Percentiles rank a stretch among this genome's conserved stretches.
Evolutionary conservation across 1,140 invertebrate species (phyloP).

Genomic region (Neuroterus valhalla): DNA sequence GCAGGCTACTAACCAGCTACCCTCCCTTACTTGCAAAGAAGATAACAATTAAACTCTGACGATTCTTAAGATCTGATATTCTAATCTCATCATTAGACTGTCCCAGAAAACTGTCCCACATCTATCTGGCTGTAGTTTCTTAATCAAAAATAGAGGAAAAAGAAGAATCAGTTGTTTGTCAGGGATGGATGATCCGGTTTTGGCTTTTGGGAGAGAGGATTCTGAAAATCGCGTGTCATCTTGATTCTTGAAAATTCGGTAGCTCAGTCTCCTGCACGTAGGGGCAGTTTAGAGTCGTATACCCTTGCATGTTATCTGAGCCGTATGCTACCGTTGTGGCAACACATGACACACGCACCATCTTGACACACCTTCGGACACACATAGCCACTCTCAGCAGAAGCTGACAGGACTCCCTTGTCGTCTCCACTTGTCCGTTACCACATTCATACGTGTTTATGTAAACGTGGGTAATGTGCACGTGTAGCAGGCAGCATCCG

Average conservation of each 20-base stretch:
- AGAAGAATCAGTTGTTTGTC: background rate
- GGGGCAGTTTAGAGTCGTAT: conserved; percentile 66
- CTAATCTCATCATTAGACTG: conserved; percentile 35
- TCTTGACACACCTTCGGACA: conserved; percentile 32
- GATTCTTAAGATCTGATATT: conserved; percentile 40
- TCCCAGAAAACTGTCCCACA: background rate
- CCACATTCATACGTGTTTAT: conserved; percentile 66
- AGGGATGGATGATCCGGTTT: conserved; percentile 35
- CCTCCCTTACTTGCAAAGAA: no score
- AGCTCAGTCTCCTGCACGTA: conserved; percentile 64
- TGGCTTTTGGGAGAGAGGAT: conserved; percentile 40
- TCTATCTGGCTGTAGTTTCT: background rate
- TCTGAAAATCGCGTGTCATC: conserved; percentile 60
- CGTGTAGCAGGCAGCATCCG: conserved; percentile 45
- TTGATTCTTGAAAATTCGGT: conserved; percentile 71
- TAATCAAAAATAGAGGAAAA: background rate
- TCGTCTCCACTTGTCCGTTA: conserved; percentile 38
- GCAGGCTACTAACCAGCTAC: no score
- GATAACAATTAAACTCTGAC: background rate
- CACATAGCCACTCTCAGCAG: conserved; percentile 18
- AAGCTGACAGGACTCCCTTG: conserved; percentile 33
- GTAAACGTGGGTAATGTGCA: conserved; percentile 55
- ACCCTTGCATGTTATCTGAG: conserved; percentile 68
- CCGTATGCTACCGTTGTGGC: conserved; percentile 69
- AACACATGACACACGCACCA: conserved; percentile 42